phyloP scores from a whole-genome alignment of 2,888 invertebrate genomes.

The Germaria angustata region DNA sequence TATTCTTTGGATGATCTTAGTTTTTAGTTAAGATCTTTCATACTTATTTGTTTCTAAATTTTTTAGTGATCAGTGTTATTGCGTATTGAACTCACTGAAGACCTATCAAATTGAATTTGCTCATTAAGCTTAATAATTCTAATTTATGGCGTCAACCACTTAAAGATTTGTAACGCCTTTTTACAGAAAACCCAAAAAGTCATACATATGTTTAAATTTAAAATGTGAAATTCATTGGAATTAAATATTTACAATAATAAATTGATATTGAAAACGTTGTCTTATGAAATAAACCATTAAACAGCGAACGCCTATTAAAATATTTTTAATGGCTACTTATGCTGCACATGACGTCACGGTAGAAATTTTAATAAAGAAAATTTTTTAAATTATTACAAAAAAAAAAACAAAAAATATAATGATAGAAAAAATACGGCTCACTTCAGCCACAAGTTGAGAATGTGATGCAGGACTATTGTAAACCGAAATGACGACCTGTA shows the following conservation, averaged over 20 bases:
- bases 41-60: too few species aligned
- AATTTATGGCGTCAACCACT: constrained; percentile 74
- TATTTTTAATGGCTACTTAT: constrained; percentile 57
- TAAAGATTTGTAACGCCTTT: constrained; percentile 73
- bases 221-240: constrained; percentile 9
- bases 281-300: constrained; percentile 50
- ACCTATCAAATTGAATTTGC: constrained; percentile 68
- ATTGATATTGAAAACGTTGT: constrained; percentile 45
- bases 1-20: too few species aligned
- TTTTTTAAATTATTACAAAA: not conserved
- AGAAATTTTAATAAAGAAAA: not conserved
- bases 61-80: not conserved
- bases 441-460: constrained; percentile 61
- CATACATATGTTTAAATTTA: constrained; percentile 50
- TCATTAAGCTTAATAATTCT: constrained; percentile 42
- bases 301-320: constrained; percentile 34
- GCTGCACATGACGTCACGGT: constrained; percentile 53
- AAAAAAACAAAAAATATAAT: not conserved
- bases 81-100: constrained; percentile 12
- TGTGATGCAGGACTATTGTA: constrained; percentile 57
- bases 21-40: too few species aligned
- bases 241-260: constrained; percentile 62
- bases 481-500: constrained; percentile 38
- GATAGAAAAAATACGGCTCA: constrained; percentile 46
- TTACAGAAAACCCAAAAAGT: constrained; percentile 61